phyloP scores from a whole-genome alignment of 2,888 invertebrate genomes.

The Leptodirus hochenwartii region DNA sequence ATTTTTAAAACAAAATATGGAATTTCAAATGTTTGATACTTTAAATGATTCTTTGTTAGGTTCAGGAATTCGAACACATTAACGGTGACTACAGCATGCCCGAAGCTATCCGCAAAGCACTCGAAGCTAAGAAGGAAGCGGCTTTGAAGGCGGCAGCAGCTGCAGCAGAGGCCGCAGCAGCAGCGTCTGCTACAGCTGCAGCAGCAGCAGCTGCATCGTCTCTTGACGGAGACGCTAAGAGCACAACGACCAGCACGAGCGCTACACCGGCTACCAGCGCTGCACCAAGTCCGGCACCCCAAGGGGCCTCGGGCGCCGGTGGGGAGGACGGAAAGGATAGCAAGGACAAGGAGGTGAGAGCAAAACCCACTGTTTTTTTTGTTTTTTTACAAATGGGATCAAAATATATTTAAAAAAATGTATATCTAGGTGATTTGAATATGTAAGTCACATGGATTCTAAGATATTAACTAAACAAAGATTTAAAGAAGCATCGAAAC shows the following conservation, averaged over 20 bases:
- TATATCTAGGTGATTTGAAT: constrained; percentile 1
- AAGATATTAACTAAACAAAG: too few species aligned
- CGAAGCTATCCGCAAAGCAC: constrained; percentile 65
- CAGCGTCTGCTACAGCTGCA: constrained; percentile 17
- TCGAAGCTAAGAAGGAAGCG: constrained; percentile 36
- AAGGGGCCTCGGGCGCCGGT: constrained; percentile 14
- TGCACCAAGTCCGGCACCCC: constrained; percentile 56
- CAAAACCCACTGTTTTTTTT: constrained; percentile 1
- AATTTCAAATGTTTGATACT: too few species aligned
- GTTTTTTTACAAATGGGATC: constrained; percentile 2
- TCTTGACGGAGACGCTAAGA: constrained; percentile 21
- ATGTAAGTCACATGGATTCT: too few species aligned
- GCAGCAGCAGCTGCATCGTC: constrained; percentile 13
- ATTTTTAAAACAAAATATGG: too few species aligned
- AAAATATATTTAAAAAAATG: too few species aligned
- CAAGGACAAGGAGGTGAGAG: constrained; percentile 26
- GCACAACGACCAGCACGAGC: constrained; percentile 39
- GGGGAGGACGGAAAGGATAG: constrained; percentile 18
- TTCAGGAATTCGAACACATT: constrained; percentile 96
- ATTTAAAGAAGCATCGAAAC: too few species aligned
- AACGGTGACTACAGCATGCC: constrained; percentile 98
- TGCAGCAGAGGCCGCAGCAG: constrained; percentile 18
- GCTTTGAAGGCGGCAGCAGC: constrained; percentile 25
- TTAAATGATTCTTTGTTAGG: too few species aligned
- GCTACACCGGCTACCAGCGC: constrained; percentile 50